Percentiles rank a stretch among this genome's conserved stretches.
Evolutionary conservation across 2,797 vertebrate species (phyloP).

Genomic region (Urocyon cinereoargenteus): DNA sequence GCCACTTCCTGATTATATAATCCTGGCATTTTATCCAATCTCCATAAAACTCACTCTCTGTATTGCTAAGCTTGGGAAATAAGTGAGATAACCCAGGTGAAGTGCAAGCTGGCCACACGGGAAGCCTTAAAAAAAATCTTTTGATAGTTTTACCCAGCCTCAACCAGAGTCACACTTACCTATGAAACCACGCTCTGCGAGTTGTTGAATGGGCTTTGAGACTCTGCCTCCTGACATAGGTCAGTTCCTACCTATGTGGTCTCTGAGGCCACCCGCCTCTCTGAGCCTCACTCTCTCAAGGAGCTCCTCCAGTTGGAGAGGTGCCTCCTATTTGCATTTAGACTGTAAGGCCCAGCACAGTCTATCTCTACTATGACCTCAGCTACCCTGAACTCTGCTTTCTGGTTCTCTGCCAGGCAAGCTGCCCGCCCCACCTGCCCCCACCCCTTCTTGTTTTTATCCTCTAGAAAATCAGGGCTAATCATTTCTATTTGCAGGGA

Average conservation of each 20-base stretch:
- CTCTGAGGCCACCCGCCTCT: background rate
- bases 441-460: background rate
- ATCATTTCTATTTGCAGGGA: background rate
- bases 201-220: background rate
- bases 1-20: slow-evolving; percentile 76
- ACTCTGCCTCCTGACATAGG: background rate
- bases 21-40: slow-evolving; percentile 20
- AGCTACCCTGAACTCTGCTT: background rate
- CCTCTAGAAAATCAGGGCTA: background rate
- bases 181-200: background rate
- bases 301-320: background rate
- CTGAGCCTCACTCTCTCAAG: background rate
- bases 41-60: slow-evolving; percentile 41
- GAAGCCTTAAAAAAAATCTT: background rate
- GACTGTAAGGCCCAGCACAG: background rate
- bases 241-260: background rate
- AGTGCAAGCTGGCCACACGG: background rate
- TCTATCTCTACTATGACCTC: background rate
- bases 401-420: background rate
- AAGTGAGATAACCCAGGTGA: background rate
- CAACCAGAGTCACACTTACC: background rate
- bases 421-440: background rate
- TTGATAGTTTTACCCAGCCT: background rate
- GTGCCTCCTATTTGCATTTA: background rate
- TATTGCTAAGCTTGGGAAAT: slow-evolving; percentile 45